These are phyloP conservation scores for Coleophora flavipennella DNA, from an alignment of 2,888 invertebrate species.

Conservation along the genomic window DNA sequence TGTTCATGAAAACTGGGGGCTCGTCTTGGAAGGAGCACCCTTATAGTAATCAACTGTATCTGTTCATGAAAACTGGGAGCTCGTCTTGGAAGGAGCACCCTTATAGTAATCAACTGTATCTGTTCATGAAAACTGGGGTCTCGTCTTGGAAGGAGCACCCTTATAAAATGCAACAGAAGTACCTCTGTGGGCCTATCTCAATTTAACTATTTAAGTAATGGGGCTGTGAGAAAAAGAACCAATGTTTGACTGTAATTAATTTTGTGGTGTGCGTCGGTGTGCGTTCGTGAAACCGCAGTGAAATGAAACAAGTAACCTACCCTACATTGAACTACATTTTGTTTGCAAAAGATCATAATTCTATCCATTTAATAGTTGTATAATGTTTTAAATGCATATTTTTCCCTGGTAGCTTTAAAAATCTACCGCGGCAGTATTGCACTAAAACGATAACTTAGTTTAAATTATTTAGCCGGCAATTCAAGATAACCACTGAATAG, in stretches of 20 bases:
- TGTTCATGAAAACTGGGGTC: neutral
- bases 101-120: neutral
- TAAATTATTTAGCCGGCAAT: too few relatives aligned
- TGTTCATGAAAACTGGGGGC: neutral
- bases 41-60: neutral
- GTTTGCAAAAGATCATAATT: too few relatives aligned
- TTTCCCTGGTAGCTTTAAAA: neutral
- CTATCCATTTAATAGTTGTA: too few relatives aligned
- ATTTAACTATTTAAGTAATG: conserved; percentile 18
- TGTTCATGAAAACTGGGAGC: neutral
- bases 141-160: neutral
- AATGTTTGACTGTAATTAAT: conserved; percentile 17
- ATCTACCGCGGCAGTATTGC: too few relatives aligned
- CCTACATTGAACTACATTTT: too few relatives aligned
- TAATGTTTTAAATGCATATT: too few relatives aligned
- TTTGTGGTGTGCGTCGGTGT: conserved; percentile 15
- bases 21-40: neutral
- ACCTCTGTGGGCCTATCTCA: neutral
- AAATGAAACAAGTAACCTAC: too few relatives aligned
- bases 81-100: neutral
- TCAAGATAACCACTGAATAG: too few relatives aligned
- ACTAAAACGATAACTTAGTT: too few relatives aligned
- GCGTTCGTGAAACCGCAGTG: conserved; percentile 5
- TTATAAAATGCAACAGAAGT: neutral
- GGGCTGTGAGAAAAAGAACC: conserved; percentile 43